These are phyloP conservation scores for Metopolophium dirhodum DNA, from an alignment of 1,140 invertebrate genomes.

Conservation along the genomic window DNA sequence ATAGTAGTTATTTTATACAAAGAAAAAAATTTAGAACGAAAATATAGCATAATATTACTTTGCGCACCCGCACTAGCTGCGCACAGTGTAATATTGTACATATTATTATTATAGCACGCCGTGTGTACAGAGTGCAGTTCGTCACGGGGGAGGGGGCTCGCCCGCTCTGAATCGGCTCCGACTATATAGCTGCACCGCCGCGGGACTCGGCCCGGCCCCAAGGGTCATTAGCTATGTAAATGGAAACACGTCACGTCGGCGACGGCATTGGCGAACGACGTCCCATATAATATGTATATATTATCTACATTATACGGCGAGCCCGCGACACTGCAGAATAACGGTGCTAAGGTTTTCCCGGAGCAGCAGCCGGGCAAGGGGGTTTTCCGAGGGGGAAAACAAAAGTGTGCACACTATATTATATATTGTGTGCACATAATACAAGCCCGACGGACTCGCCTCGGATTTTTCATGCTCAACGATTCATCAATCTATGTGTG, in stretches of 20 bases:
- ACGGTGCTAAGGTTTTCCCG: background rate
- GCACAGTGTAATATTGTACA: background rate
- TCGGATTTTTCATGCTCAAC: background rate
- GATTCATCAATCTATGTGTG: background rate
- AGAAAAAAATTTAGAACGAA: background rate
- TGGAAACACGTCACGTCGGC: slow-evolving; percentile 56
- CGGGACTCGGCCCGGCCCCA: slow-evolving; percentile 15
- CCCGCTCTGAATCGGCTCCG: background rate
- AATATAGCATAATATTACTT: background rate
- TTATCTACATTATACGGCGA: background rate
- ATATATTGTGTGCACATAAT: background rate
- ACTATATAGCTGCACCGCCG: background rate
- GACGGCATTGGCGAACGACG: background rate
- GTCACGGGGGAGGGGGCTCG: background rate
- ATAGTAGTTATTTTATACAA: background rate
- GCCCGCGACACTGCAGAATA: background rate
- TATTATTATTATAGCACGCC: background rate
- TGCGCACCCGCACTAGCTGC: background rate
- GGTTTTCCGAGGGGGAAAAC: background rate
- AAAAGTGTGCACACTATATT: background rate
- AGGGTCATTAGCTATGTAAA: slow-evolving; percentile 57
- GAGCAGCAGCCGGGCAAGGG: background rate
- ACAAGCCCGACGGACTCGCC: background rate
- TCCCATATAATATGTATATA: slow-evolving; percentile 8
- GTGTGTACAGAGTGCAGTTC: background rate